Conservation (phyloP, 2,113 vertebrate species). For the Rhinolophus ferrumequinum region DNA sequence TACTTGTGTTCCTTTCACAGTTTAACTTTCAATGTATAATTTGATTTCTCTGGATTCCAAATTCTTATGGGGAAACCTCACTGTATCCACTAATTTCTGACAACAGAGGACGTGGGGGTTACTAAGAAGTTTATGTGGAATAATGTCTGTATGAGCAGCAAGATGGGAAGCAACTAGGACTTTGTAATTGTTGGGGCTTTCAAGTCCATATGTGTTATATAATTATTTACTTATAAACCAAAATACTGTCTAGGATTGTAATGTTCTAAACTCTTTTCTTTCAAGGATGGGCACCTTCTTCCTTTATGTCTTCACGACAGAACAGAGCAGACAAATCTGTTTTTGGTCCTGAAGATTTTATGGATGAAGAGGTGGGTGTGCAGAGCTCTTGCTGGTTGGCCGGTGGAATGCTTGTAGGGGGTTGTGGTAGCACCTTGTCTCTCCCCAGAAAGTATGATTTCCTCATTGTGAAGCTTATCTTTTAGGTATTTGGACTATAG, state of each 20-base stretch:
- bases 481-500: not conserved
- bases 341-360: conserved; percentile 94
- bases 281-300: conserved; percentile 95
- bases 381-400: not conserved
- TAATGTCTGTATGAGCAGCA: not conserved
- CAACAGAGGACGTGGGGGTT: not conserved
- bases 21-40: not conserved
- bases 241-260: not conserved
- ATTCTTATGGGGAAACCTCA: not conserved
- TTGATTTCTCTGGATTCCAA: not conserved
- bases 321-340: conserved; percentile 90
- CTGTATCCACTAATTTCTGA: not conserved
- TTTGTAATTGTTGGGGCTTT: not conserved
- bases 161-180: not conserved
- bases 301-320: conserved; percentile 94
- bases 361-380: conserved; percentile 95
- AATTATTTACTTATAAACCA: not conserved
- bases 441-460: not conserved
- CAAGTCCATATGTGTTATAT: not conserved
- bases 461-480: not conserved
- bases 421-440: not conserved
- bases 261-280: conserved; percentile 47
- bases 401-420: not conserved
- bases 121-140: not conserved
- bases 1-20: not conserved